Evolutionary conservation across 2,797 vertebrate species (phyloP).

Genomic region (Ctenopoma kingsleyae): DNA sequence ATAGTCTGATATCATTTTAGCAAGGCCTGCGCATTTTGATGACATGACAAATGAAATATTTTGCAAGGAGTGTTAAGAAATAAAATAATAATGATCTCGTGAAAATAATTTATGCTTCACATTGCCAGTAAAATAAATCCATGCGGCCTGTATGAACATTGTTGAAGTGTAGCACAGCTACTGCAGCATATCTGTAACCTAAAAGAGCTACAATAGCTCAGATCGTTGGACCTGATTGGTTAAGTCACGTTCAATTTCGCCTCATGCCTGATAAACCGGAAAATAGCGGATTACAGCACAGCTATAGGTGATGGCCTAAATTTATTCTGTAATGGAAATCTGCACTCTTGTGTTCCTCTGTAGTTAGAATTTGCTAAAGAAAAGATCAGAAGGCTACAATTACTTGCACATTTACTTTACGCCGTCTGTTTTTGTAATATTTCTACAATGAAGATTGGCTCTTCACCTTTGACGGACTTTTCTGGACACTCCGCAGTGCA

Average conservation of each 20-base stretch:
- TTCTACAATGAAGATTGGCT: neutral
- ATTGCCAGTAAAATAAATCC: conserved; percentile 3
- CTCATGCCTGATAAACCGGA: conserved; percentile 17
- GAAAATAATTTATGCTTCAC: neutral
- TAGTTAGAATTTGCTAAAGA: neutral
- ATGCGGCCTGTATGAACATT: neutral
- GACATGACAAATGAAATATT: conserved; percentile 26
- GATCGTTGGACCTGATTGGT: conserved; percentile 50
- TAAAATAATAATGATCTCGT: neutral
- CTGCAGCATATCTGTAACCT: neutral
- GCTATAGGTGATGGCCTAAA: conserved; percentile 15
- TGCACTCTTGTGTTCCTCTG: neutral
- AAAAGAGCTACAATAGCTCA: conserved; percentile 14
- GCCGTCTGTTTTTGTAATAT: conserved; percentile 1
- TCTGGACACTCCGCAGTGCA: conserved; percentile 88
- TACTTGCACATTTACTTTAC: neutral
- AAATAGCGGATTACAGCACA: conserved; percentile 26
- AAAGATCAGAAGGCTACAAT: neutral
- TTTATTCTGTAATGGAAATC: neutral
- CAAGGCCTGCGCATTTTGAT: conserved; percentile 32
- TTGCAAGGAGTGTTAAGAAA: neutral
- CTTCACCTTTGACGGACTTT: conserved; percentile 93
- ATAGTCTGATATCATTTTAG: conserved; percentile 40
- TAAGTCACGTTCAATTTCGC: conserved; percentile 50
- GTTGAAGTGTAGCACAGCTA: neutral